A percentile compares a stretch with the other conserved stretches of the same genome.
Conservation (phyloP, 2,113 vertebrate species). For the Mohoua ochrocephala region DNA sequence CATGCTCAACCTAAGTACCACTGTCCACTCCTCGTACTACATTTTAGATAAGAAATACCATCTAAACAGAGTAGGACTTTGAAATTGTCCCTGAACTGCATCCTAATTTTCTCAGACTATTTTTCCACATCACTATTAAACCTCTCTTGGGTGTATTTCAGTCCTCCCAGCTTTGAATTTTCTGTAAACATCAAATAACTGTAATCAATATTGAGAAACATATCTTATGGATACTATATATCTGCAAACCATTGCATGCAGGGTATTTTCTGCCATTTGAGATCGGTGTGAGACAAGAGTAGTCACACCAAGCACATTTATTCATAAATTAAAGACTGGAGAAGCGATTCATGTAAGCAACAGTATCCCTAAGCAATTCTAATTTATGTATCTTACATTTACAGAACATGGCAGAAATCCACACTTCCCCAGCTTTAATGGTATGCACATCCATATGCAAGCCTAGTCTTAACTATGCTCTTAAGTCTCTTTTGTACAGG, state of each 20-base stretch:
- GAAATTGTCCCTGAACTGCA: neutral
- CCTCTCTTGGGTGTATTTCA: neutral
- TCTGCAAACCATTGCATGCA: neutral
- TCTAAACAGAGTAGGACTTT: neutral
- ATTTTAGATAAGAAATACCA: slow-evolving; percentile 9
- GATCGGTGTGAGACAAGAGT: neutral
- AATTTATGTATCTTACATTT: slow-evolving; percentile 45
- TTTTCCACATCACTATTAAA: neutral
- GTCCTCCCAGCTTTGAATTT: neutral
- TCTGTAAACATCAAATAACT: neutral
- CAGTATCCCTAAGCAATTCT: slow-evolving; percentile 1
- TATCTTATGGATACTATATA: neutral
- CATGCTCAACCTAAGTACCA: neutral
- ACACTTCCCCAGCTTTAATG: neutral
- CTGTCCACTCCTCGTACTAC: neutral
- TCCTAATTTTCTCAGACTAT: neutral
- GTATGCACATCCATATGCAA: slow-evolving; percentile 10
- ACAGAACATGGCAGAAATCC: slow-evolving; percentile 35
- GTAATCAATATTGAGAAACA: neutral
- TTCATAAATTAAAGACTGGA: neutral
- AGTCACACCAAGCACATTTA: neutral
- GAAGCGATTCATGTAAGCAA: neutral
- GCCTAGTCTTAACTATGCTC: neutral
- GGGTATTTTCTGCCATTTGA: neutral
- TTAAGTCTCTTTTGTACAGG: neutral